Evolutionary conservation across 2,888 invertebrate species (phyloP).

Genomic region (Lumbricus terrestris): DNA sequence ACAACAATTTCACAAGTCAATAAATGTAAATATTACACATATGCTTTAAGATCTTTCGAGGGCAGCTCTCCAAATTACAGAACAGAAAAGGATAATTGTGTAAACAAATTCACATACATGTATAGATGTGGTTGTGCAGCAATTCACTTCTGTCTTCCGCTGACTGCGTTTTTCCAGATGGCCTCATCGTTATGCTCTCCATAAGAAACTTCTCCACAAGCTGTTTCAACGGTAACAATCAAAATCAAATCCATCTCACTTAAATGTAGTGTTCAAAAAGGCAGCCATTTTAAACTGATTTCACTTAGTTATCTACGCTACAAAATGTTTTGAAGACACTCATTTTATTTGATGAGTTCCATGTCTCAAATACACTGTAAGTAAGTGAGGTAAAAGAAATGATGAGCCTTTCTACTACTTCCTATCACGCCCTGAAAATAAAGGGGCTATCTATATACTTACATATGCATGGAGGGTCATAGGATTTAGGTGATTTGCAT

Average conservation of each 20-base stretch:
- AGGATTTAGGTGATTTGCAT: too few relatives aligned
- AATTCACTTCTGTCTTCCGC: conserved; percentile 10
- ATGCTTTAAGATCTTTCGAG: background rate
- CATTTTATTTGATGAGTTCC: background rate
- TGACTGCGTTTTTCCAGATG: background rate
- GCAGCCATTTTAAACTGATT: background rate
- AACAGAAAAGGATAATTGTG: background rate
- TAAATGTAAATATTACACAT: too few relatives aligned
- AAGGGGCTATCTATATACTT: too few relatives aligned
- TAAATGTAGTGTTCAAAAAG: background rate
- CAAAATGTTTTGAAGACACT: background rate
- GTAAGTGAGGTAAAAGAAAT: background rate
- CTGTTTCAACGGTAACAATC: background rate
- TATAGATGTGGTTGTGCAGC: conserved; percentile 21
- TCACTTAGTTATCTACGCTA: background rate
- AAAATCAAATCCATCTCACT: background rate
- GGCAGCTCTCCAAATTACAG: background rate
- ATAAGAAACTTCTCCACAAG: conserved; percentile 25
- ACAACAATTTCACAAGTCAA: too few relatives aligned
- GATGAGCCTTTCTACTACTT: too few relatives aligned
- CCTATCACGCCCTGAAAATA: too few relatives aligned
- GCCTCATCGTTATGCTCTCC: conserved; percentile 15
- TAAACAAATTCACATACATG: conserved; percentile 15
- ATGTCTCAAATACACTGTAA: too few relatives aligned
- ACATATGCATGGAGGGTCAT: too few relatives aligned